Evolutionary conservation across 2,888 invertebrate genomes (phyloP), one percentile per base, ranked within the genome.

Genomic region (Hipparchia semele): DNA sequence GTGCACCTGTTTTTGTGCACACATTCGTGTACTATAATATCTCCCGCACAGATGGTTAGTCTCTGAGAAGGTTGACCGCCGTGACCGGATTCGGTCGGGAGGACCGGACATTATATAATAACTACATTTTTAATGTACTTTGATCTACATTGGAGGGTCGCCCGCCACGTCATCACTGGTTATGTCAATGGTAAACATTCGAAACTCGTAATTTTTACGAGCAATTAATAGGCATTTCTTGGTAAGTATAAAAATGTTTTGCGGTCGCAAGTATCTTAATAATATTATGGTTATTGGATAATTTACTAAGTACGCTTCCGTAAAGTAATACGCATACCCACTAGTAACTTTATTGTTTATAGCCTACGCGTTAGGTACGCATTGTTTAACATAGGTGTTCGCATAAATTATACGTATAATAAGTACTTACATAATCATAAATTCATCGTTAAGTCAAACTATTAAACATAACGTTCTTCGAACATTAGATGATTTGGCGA

Each of bases 101-200:
- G 23, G 1, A 23, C 23, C 23, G 23, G 23, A 23, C 23, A 23
- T 23, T 23, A 23, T n/a, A n/a, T n/a, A n/a, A 4, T 2, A 1
- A 39, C 39, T 39, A 39, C 39, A 39, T 71, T 77, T 78, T 78
- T 77, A 76, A 76, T 80, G 77, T 79, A 78, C 78, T 80, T 77
- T 83, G 84, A 82, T 82, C 85, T 84, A 82, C 76, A 81, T 80
- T 76, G 75, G 75, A 65, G 58, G 61, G 67, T 72, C 66, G 66
- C 66, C 33, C 66, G 51, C 51, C 72, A 56, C 45, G 45, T 68
- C 58, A 39, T 56, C 56, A 71, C 65, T 64, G 66, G 59, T n/a
- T 66, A 67, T 13, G 53, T 45, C 68, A 61, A 13, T 74, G 59
- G 33, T 62, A 58, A 68, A 33, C 33, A 66, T 61, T 45, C 23